A percentile compares a stretch with the other conserved stretches of the same genome.
phyloP scores from a whole-genome alignment of 2,888 invertebrate species.

The Pyrrhia umbra region DNA sequence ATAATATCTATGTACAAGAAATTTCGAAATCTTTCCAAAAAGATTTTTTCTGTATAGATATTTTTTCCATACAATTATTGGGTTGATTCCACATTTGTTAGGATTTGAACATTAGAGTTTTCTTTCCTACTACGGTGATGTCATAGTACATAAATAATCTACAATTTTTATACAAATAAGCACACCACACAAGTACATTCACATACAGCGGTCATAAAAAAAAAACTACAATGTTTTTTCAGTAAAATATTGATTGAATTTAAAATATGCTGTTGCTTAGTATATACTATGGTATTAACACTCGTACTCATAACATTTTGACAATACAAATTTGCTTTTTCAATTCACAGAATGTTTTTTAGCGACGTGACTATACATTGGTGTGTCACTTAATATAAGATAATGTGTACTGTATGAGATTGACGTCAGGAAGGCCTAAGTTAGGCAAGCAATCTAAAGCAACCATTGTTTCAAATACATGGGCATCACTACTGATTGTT shows the following conservation, averaged over 20 bases:
- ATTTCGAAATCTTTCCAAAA: slow-evolving; percentile 15
- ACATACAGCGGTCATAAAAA: too few species aligned
- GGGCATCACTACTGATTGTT: background rate
- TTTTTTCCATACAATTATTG: background rate
- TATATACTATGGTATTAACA: too few species aligned
- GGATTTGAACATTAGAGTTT: too few species aligned
- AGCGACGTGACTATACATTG: too few species aligned
- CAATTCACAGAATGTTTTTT: too few species aligned
- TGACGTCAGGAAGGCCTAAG: background rate
- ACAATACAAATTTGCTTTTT: too few species aligned
- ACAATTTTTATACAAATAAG: background rate
- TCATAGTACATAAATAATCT: background rate
- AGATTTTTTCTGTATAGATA: slow-evolving; percentile 18
- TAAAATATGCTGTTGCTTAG: too few species aligned
- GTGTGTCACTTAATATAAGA: too few species aligned
- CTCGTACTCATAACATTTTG: too few species aligned
- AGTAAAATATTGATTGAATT: too few species aligned
- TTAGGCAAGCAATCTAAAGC: background rate
- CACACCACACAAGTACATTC: background rate
- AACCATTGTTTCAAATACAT: background rate
- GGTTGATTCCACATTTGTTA: background rate
- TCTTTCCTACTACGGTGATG: background rate
- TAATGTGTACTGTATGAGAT: too few species aligned
- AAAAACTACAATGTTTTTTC: background rate
- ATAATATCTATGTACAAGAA: background rate